Evolutionary conservation across 1,140 invertebrate genomes (phyloP).

Genomic region (Drosophila takahashii): DNA sequence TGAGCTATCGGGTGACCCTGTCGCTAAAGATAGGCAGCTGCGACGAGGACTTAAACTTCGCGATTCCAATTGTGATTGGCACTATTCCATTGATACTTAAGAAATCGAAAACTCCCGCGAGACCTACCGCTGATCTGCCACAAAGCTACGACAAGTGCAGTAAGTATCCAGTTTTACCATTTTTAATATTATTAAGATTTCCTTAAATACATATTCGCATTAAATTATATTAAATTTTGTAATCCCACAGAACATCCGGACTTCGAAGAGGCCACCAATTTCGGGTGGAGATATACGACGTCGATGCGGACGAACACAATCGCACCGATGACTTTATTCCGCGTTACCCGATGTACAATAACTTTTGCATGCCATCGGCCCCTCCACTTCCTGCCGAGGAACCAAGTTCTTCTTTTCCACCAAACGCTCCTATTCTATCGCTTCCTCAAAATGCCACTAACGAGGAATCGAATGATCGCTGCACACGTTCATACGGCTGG

Average conservation of each 20-base stretch:
- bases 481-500: slow-evolving; percentile 34
- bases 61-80: slow-evolving; percentile 66
- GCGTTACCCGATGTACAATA: slow-evolving; percentile 76
- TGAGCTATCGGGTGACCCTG: slow-evolving; percentile 52
- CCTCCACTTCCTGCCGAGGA: slow-evolving; percentile 26
- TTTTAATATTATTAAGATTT: no score
- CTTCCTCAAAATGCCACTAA: slow-evolving; percentile 9
- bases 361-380: slow-evolving; percentile 65
- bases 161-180: no score
- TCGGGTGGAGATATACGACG: no score
- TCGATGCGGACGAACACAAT: slow-evolving; percentile 18
- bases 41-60: slow-evolving; percentile 44
- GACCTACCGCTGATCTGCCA: slow-evolving; percentile 51
- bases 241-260: no score
- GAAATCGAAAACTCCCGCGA: slow-evolving; percentile 65
- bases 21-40: slow-evolving; percentile 56
- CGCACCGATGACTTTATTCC: slow-evolving; percentile 73
- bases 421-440: slow-evolving; percentile 14
- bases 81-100: slow-evolving; percentile 64
- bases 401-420: neutral
- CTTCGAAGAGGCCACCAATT: no score
- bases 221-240: no score
- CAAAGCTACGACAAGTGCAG: slow-evolving; percentile 73
- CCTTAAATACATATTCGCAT: no score
- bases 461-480: neutral